These are phyloP conservation scores for Polymixis flavicincta DNA, from an alignment of 2,888 invertebrate genomes.

Conservation along the genomic window DNA sequence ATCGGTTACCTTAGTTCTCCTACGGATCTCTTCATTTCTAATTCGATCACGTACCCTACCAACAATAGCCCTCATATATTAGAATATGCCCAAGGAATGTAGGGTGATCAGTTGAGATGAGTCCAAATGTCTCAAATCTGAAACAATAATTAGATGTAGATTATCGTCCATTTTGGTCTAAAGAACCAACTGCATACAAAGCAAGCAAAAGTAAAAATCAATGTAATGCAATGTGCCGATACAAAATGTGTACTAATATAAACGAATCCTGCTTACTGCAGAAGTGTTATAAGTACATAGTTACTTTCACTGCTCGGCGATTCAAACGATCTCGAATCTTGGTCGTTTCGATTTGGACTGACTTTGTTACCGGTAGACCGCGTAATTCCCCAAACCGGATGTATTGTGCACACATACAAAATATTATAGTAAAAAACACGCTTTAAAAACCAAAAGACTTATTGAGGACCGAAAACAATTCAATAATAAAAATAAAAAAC, in stretches of 20 bases:
- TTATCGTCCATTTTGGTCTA: not conserved
- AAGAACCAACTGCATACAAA: not conserved
- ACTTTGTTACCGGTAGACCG: not conserved
- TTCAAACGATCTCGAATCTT: slow-evolving; percentile 5
- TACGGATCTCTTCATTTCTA: too few relatives aligned
- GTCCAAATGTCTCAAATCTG: not conserved
- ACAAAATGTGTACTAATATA: not conserved
- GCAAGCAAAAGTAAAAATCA: not conserved
- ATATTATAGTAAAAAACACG: too few relatives aligned
- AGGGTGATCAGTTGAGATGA: not conserved
- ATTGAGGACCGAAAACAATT: too few relatives aligned
- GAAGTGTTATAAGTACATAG: not conserved
- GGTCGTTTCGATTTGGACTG: slow-evolving; percentile 5
- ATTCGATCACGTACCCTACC: too few relatives aligned
- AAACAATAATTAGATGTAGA: not conserved
- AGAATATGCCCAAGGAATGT: not conserved
- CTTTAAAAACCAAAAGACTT: too few relatives aligned
- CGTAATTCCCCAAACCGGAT: not conserved
- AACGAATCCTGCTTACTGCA: slow-evolving; percentile 10
- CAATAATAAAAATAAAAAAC: too few relatives aligned
- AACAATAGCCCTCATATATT: too few relatives aligned
- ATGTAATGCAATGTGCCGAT: not conserved
- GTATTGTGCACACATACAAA: too few relatives aligned
- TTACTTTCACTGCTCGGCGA: slow-evolving; percentile 36
- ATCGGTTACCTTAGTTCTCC: too few relatives aligned